Evolutionary conservation across 2,797 vertebrate genomes (phyloP), one percentile per base, ranked within the genome.

Genomic region (Dermochelys coriacea): DNA sequence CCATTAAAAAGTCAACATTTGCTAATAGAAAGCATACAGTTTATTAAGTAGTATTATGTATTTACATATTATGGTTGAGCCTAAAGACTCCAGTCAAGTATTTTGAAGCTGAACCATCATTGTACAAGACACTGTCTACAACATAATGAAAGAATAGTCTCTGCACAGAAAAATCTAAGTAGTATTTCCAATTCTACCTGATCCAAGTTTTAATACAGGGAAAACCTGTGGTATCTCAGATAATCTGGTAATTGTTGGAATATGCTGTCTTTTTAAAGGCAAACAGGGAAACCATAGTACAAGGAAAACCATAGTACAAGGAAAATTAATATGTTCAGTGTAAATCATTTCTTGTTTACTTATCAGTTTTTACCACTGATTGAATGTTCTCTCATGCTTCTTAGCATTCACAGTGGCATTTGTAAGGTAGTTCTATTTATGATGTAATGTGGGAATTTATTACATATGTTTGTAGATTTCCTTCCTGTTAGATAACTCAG

Each of bases 371-470:
- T 93, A 77, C 82, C 91, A 21, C 15, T 93, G 85, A 90, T 52
- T 94, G 74, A 93, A 74, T 41, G 37, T 31, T 68, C 45, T 89
- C 52, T 87, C 85, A 74, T 80, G 23, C 27, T 6, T 77, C 84
- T 87, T 84, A 87, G 80, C 64, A 84, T 94, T 91, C 93, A 91
- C 59, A 90, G 74, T 91, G 85, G 54, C 80, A 95, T 80, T 94
- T 95, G 87, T 91, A 59, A 96, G 68, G 82, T 91, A 91, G 93
- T 93, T 95, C 77, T 88, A 93, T 96, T 95, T 94, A 91, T 96
- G 91, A 96, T 86, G 95, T 96, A 93, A 94, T 92, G 80, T 92
- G 51, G 86, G 68, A 96, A 89, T 91, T 96, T 95, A 93, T 92
- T 94, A 92, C 54, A 82, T 88, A 16, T 89, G 92, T 95, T 96